Evolutionary conservation across 2,888 invertebrate genomes (phyloP), one percentile per base, ranked within the genome.

Genomic region (Augiades crinisus): DNA sequence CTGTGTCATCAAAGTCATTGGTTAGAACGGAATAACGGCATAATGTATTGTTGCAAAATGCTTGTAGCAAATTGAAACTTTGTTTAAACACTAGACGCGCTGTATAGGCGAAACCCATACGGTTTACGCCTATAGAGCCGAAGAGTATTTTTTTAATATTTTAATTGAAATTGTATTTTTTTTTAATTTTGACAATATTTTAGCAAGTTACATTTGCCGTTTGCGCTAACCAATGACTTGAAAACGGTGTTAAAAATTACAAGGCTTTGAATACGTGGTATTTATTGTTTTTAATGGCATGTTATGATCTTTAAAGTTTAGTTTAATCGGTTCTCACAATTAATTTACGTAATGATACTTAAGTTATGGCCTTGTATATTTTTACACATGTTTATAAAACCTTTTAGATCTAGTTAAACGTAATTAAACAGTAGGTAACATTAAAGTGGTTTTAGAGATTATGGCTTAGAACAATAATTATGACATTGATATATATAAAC

Each of bases 181-280:
- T 19, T 47, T 17, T 33, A 21, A 47, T 47, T 45, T 45, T 45
- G 45, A 22, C 45, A 22, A 19, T 27, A 27, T 27, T 27, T 22
- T 27, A 14, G 4, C n/a, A 50, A 40, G 33, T 49, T 27, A 7
- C 10, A 43, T 10, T 41, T 40, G n/a, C n/a, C 49, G 24, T 49
- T 58, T 58, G 58, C 46, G 36, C 43, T 58, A 53, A 58, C 40
- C 41, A 55, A 40, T 37, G 47, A 22, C 44, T 55, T 27, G 6
- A 19, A 13, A 16, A 5, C 19, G 24, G 34, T 30, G 46, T 43
- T 27, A 50, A 50, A 50, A 30, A n/a, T 14, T 50, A 36, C 50
- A 50, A 50, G 50, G 36, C 36, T 36, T 33, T 5, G 27, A 19
- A 34, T 41, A 49, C 5, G 6, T 19, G 6, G 12, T 21, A 12